Percentiles rank a stretch among this genome's conserved stretches.
phyloP scores from a whole-genome alignment of 2,797 vertebrate genomes.

The Melanogrammus aeglefinus region DNA sequence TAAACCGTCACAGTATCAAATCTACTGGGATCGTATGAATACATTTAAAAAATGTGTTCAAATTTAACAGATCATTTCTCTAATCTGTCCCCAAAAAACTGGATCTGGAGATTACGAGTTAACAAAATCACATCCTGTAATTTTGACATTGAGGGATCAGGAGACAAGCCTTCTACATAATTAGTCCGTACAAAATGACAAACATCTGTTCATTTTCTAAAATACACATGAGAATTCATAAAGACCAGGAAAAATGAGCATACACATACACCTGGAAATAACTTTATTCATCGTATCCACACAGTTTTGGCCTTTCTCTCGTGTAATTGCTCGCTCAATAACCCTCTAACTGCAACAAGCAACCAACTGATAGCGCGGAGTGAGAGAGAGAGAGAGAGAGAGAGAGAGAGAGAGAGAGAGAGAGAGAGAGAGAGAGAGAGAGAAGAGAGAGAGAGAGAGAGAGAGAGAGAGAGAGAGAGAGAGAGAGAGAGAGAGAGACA shows the following conservation, averaged over 20 bases:
- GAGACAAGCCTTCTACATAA: neutral
- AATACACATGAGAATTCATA: neutral
- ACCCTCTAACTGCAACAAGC: slow-evolving; percentile 23
- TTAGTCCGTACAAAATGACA: neutral
- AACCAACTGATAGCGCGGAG: slow-evolving; percentile 11
- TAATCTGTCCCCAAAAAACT: neutral
- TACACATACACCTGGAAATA: slow-evolving; percentile 43
- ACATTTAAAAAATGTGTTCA: neutral
- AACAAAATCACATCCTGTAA: neutral
- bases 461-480: slow-evolving; percentile 6
- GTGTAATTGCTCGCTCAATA: slow-evolving; percentile 26
- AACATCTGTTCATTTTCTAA: neutral
- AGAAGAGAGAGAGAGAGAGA: neutral
- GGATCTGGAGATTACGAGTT: neutral
- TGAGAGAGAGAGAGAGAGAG: slow-evolving; percentile 20
- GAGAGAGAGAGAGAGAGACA: slow-evolving; percentile 19
- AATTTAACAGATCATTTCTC: neutral
- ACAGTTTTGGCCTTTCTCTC: slow-evolving; percentile 39
- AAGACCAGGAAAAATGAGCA: slow-evolving; percentile 46
- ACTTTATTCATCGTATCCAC: slow-evolving; percentile 63
- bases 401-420: slow-evolving; percentile 19
- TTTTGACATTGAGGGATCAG: neutral
- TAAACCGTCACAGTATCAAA: neutral
- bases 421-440: slow-evolving; percentile 21
- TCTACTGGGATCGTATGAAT: slow-evolving; percentile 1